These are phyloP conservation scores for Cataglyphis altisquamis DNA, from an alignment of 2,888 invertebrate species.

Conservation along the genomic window DNA sequence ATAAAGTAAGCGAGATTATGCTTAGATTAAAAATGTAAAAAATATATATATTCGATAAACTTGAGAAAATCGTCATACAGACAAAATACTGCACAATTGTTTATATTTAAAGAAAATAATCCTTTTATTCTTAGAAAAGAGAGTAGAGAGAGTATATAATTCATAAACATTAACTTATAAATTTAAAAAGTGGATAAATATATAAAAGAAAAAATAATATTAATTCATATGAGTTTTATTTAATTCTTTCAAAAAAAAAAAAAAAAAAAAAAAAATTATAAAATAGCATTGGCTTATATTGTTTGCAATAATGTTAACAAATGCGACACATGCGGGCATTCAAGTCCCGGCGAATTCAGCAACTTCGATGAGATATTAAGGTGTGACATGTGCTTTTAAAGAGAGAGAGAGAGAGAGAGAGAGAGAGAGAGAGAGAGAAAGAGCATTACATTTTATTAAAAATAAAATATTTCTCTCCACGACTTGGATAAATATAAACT, in stretches of 20 bases:
- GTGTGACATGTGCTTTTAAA: not conserved
- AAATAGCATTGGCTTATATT: constrained; percentile 6
- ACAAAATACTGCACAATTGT: not conserved
- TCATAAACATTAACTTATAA: not conserved
- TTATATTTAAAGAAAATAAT: not conserved
- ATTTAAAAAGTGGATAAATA: not conserved
- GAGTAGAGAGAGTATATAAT: not conserved
- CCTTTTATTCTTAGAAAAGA: not conserved
- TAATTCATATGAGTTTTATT: not conserved
- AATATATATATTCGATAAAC: not conserved
- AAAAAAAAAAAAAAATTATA: not conserved
- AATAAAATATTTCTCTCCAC: not conserved
- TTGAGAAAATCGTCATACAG: not conserved
- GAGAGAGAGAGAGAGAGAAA: not conserved
- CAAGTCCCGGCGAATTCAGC: constrained; percentile 73
- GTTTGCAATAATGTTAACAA: constrained; percentile 60
- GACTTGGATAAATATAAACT: not conserved
- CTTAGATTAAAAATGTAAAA: not conserved
- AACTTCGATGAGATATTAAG: constrained; percentile 58
- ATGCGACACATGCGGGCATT: constrained; percentile 76
- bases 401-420: not conserved
- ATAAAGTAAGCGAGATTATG: not conserved
- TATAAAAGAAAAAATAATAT: not conserved
- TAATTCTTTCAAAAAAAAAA: not conserved
- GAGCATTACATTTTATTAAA: not conserved